Evolutionary conservation across 37 sponge, comb jelly and placozoan genomes (phyloP).

Genomic region (Crambe crambe): DNA sequence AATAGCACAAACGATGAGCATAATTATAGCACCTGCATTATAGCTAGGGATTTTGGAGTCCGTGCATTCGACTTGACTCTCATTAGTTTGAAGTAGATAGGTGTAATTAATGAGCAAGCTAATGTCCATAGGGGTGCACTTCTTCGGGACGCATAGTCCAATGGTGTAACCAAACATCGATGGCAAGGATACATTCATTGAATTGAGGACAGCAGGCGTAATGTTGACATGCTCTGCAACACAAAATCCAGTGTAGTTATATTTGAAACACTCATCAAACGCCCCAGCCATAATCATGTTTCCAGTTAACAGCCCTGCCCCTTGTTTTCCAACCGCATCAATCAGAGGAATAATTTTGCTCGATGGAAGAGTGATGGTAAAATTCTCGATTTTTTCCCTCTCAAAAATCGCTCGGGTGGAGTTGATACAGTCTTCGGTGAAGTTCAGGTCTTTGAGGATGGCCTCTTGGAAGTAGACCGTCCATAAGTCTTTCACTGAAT

Average conservation of each 20-base stretch:
- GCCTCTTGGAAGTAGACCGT: too few relatives aligned
- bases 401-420: background rate
- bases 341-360: background rate
- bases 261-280: conserved; percentile 67
- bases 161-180: background rate
- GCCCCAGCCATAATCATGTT: conserved; percentile 39
- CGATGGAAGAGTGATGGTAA: background rate
- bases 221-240: background rate
- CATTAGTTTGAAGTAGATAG: background rate
- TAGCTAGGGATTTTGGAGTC: conserved; percentile 2
- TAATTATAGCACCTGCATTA: conserved; percentile 47
- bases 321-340: conserved; percentile 20
- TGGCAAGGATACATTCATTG: background rate
- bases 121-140: conserved; percentile 27
- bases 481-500: background rate
- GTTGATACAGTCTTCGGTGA: background rate
- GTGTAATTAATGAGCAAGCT: background rate
- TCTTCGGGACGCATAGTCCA: conserved; percentile 39
- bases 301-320: conserved; percentile 52
- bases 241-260: conserved; percentile 45
- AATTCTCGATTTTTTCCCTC: background rate
- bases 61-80: background rate
- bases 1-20: conserved; percentile 52
- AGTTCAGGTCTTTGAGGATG: too few relatives aligned
- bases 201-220: background rate